phyloP scores from a whole-genome alignment of 2,113 vertebrate genomes.

The Elgaria multicarinata region DNA sequence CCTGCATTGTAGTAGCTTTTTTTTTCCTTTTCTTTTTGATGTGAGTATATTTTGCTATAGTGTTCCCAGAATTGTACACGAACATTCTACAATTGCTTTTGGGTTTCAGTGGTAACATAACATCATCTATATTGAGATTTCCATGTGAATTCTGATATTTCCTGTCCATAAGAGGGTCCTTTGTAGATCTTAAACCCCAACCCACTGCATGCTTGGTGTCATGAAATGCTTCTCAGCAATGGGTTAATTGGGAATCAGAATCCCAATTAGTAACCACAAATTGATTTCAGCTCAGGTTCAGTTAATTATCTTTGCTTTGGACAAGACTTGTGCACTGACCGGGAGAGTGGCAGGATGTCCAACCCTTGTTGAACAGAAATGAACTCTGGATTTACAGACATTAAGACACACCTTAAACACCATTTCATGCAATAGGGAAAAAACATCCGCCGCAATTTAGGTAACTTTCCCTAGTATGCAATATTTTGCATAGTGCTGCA shows the following conservation, averaged over 20 bases:
- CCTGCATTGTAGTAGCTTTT: conserved; percentile 38
- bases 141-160: background rate
- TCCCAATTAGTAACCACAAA: background rate
- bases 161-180: background rate
- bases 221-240: background rate
- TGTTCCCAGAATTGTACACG: conserved; percentile 1
- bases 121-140: background rate
- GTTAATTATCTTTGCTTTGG: background rate
- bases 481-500: no score
- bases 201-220: background rate
- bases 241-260: background rate
- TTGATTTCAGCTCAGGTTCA: background rate
- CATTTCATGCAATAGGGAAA: background rate
- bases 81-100: background rate
- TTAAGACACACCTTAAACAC: background rate
- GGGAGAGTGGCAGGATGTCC: background rate
- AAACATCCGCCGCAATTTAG: no score
- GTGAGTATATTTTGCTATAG: conserved; percentile 29
- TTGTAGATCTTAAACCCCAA: background rate
- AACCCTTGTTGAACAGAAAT: background rate
- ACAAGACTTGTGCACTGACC: background rate
- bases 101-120: background rate
- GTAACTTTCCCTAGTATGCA: no score
- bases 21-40: background rate
- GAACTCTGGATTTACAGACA: background rate